Percentiles rank a stretch among this genome's conserved stretches.
Evolutionary conservation across 1,140 invertebrate genomes (phyloP).

Genomic region (Centruroides sculpturatus): DNA sequence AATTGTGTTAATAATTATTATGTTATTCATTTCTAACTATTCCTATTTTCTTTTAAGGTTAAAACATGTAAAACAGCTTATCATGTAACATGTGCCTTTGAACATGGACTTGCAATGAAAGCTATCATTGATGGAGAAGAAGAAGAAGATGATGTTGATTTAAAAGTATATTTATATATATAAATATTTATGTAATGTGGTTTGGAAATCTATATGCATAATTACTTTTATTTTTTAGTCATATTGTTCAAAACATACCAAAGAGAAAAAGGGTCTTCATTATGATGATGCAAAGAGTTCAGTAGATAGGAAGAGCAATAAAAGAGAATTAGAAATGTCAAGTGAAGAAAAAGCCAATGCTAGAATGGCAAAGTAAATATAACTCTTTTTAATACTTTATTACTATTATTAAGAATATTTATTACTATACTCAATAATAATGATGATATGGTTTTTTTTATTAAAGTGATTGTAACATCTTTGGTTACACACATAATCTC

Average conservation of each 20-base stretch:
- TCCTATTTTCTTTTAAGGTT: constrained; percentile 27
- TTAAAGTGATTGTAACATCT: too few species aligned
- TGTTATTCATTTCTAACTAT: neutral
- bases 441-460: too few species aligned
- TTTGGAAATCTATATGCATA: constrained; percentile 1
- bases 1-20: neutral
- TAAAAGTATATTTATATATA: constrained; percentile 31
- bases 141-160: constrained; percentile 17
- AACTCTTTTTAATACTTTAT: too few species aligned
- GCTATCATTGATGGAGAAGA: constrained; percentile 35
- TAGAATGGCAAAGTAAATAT: neutral
- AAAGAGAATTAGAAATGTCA: neutral
- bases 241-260: constrained; percentile 91
- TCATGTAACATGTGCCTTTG: constrained; percentile 96
- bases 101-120: constrained; percentile 88
- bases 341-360: neutral
- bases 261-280: constrained; percentile 56
- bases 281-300: too few species aligned
- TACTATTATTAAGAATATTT: too few species aligned
- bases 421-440: too few species aligned
- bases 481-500: too few species aligned
- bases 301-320: too few species aligned
- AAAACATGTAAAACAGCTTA: constrained; percentile 96
- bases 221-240: constrained; percentile 40
- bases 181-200: neutral